Base-by-base conservation (phyloP, 2,888 invertebrate genomes). In the Phytoseiulus persimilis region DNA sequence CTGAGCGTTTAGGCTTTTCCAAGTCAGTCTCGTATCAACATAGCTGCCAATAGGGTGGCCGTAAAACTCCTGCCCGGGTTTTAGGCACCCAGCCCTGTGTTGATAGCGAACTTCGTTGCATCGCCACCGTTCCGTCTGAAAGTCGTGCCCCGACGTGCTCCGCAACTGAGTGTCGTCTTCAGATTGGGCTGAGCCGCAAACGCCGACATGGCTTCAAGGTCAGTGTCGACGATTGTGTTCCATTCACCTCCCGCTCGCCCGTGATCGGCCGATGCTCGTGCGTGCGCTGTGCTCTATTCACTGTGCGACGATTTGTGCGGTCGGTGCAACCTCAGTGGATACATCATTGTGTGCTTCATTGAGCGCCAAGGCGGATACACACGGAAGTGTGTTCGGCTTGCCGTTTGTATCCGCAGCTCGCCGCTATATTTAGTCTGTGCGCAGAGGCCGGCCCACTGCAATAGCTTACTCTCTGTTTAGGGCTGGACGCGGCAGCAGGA, bases 11-110 rank as follows among this genome's bases (percentile, higher is more conserved):
- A 65, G 87, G 87, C 87, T 87, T n/a, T n/a, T 39, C 32, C 87
- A 32, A 45, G 87, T 45, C 87, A 87, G 87, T 87, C 87, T 87
- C 87, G 87, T 32, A 87, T 87, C 87, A 87, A 87, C 87, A 87
- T 87, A 87, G 87, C 87, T 87, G 87, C 87, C 87, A 87, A 87
- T 33, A 31, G 87, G 87, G 32, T 39, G 39, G 39, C 87, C n/a
- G 32, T 39, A 87, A 87, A 87, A 33, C 32, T 32, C 33, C 32
- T 33, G 87, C 87, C 87, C 33, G 87, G 87, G 87, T 87, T 87
- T 87, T 87, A 87, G 87, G 87, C 87, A 39, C 87, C 87, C 87
- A 87, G 28, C 87, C 87, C 87, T 87, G 87, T 87, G 87, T 87
- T 87, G 87, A 87, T 87, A 33, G 87, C 87, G 87, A 87, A 32